A percentile compares a stretch with the other conserved stretches of the same genome.
Evolutionary conservation across 2,797 vertebrate genomes (phyloP).

Genomic region (Echiichthys vipera): DNA sequence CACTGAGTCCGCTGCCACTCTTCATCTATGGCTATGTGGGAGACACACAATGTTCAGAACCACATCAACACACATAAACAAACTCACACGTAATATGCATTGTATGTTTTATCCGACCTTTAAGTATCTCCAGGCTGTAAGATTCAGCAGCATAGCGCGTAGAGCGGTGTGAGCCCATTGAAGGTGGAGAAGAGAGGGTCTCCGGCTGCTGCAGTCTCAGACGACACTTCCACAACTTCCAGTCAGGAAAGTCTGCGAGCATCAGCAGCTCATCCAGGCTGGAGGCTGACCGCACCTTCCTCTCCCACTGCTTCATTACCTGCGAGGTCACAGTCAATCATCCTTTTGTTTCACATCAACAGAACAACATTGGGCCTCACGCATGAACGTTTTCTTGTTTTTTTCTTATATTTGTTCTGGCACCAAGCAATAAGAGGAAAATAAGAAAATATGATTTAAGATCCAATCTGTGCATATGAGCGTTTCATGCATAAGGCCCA

Average conservation of each 20-base stretch:
- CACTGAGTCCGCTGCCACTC: constrained; percentile 98
- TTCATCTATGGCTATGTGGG: constrained; percentile 90
- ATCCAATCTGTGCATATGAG: no score
- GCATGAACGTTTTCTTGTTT: no score
- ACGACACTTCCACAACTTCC: constrained; percentile 96
- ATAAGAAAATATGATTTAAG: no score
- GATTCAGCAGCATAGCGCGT: constrained; percentile 94
- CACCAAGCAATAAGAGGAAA: no score
- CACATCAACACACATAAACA: neutral
- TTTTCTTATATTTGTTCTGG: no score
- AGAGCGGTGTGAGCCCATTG: constrained; percentile 89
- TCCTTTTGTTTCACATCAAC: neutral
- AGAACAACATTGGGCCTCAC: neutral
- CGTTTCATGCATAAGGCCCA: no score
- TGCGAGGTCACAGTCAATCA: constrained; percentile 30
- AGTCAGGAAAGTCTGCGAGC: constrained; percentile 93
- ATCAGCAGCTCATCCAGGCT: constrained; percentile 93
- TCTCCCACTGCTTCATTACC: constrained; percentile 84
- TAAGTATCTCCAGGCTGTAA: constrained; percentile 93
- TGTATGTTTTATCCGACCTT: constrained; percentile 79
- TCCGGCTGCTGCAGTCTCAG: constrained; percentile 88
- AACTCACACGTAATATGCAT: neutral
- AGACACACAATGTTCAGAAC: constrained; percentile 14
- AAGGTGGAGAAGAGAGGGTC: constrained; percentile 54
- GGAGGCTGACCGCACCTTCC: constrained; percentile 90